Evolutionary conservation across 2,888 invertebrate genomes (phyloP), one percentile per base, ranked within the genome.

Genomic region (Drosophila quasianomalipes): DNA sequence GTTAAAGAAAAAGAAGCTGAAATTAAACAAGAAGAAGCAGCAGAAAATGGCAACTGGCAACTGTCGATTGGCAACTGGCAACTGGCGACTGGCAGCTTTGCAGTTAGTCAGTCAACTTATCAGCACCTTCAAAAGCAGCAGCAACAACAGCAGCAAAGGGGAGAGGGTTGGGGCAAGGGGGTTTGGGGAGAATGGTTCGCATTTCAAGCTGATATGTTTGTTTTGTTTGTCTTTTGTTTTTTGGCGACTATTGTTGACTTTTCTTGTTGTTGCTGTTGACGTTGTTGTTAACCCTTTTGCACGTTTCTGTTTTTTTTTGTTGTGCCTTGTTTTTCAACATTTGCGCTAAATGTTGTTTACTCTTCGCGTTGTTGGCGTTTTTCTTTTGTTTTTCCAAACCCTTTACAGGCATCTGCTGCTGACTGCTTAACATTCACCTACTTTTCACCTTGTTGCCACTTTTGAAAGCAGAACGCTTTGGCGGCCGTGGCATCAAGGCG

Each of bases 301-400:
- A 80, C 70, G 78, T 83, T 76, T 66, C 33, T 59, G 60, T 71
- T 57, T 62, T 65, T 30, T 63, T 63, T 63, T 66, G 49, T 64
- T 66, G 44, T 47, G 69, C 69, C 30, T 67, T 70, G 70, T 49
- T 54, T 78, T 78, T 68, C 53, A 60, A 63, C 75, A 72, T 61
- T 90, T 83, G 70, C 70, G 87, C 79, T 90, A 89, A 85, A 89
- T 86, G 84, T 90, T 87, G 88, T 91, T 89, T 87, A 91, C 88
- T 85, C 74, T 87, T 73, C 78, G 72, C 80, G 69, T 67, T 82
- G 79, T 75, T 90, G 81, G 47, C 70, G 74, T 77, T 81, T 85
- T 90, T 74, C 81, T 85, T 79, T 86, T 86, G 75, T 83, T 85
- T 73, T 58, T 26, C 66, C 77, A 68, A 68, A 69, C 74, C 66